A percentile compares a stretch with the other conserved stretches of the same genome.
Conservation (phyloP, 2,888 invertebrate genomes). For the Cataglyphis livida region DNA sequence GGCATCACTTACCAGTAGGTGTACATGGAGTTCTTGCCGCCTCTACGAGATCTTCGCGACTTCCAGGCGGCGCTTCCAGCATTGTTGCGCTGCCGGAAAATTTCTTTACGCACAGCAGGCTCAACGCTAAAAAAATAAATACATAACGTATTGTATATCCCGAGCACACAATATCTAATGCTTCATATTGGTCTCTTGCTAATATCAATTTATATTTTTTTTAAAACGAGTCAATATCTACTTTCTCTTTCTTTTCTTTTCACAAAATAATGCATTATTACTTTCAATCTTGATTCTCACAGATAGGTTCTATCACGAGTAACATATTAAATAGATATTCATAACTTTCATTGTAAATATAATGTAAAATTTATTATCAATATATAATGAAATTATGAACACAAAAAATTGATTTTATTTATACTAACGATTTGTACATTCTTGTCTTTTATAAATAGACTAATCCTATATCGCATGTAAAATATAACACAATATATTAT, state of each 20-base stretch:
- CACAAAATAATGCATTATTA: not conserved
- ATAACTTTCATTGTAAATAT: not conserved
- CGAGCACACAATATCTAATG: not conserved
- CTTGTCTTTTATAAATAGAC: not conserved
- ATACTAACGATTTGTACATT: not conserved
- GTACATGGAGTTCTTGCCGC: slow-evolving; percentile 83
- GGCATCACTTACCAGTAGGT: slow-evolving; percentile 78
- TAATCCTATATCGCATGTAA: not conserved
- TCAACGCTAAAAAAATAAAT: slow-evolving; percentile 78
- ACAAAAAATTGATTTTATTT: not conserved
- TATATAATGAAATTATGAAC: not conserved
- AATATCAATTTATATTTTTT: too few species aligned
- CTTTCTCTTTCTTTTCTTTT: not conserved
- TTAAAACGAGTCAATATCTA: too few species aligned
- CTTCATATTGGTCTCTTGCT: too few species aligned
- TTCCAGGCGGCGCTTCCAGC: slow-evolving; percentile 84
- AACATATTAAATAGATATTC: not conserved
- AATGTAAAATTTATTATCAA: not conserved
- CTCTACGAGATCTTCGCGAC: slow-evolving; percentile 83
- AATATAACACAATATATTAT: not conserved
- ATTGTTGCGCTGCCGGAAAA: slow-evolving; percentile 80
- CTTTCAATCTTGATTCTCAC: slow-evolving; percentile 4
- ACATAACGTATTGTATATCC: not conserved
- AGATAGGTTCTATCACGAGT: not conserved
- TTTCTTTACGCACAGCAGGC: slow-evolving; percentile 84